Percentiles rank a stretch among this genome's conserved stretches.
These are phyloP conservation scores for Larimichthys polyactis DNA, from an alignment of 2,113 vertebrate species.

Conservation along the genomic window DNA sequence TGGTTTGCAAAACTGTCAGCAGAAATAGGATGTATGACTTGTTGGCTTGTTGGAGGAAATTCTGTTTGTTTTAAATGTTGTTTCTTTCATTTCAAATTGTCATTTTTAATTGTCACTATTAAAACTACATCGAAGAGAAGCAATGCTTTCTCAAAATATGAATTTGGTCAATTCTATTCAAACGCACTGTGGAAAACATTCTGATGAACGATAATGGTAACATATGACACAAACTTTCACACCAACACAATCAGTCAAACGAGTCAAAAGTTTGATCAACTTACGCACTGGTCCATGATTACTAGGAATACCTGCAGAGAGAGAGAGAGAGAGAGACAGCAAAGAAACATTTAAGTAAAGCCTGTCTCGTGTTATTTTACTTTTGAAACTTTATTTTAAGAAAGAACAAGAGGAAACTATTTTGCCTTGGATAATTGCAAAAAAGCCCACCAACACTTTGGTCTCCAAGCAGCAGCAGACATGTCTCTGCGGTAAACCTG, in stretches of 20 bases:
- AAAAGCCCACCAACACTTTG: slow-evolving; percentile 7
- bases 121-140: background rate
- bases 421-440: slow-evolving; percentile 14
- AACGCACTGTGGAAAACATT: slow-evolving; percentile 19
- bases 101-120: background rate
- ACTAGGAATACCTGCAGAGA: slow-evolving; percentile 92
- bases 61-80: background rate
- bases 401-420: background rate
- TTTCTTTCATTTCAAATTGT: too few relatives aligned
- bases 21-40: background rate
- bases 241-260: slow-evolving; percentile 39
- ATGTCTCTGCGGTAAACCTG: background rate
- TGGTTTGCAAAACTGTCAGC: slow-evolving; percentile 25
- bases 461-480: slow-evolving; percentile 52
- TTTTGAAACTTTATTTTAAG: background rate
- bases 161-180: background rate
- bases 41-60: background rate
- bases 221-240: slow-evolving; percentile 24
- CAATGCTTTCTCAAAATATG: background rate
- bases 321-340: slow-evolving; percentile 33
- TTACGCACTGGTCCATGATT: slow-evolving; percentile 96
- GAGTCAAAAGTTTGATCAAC: slow-evolving; percentile 78
- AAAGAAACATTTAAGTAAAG: slow-evolving; percentile 55
- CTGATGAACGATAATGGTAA: slow-evolving; percentile 29
- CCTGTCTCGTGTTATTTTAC: background rate